Evolutionary conservation across 23 tunicate species (phyloP).

Genomic region (Corella eumyota): DNA sequence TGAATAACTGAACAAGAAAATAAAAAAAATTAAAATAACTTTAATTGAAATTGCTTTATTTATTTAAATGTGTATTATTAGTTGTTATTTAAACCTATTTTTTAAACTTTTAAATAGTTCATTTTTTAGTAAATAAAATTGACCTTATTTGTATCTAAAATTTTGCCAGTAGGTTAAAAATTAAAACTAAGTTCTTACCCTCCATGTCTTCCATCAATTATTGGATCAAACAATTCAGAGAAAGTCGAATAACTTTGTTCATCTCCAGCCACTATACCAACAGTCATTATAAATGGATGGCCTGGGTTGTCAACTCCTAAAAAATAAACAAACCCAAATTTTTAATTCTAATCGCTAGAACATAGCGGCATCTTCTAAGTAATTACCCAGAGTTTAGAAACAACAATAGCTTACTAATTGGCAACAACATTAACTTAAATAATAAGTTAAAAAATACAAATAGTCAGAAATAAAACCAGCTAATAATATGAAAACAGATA

Average conservation of each 20-base stretch:
- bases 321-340: not conserved
- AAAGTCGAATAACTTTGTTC: slow-evolving; percentile 81
- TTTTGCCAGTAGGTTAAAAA: no score
- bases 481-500: no score
- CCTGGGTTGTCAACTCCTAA: slow-evolving; percentile 87
- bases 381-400: not conserved
- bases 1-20: slow-evolving; percentile 18
- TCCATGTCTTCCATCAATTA: slow-evolving; percentile 79
- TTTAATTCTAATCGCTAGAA: no score
- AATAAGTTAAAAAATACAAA: no score
- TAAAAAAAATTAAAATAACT: not conserved
- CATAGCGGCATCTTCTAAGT: no score
- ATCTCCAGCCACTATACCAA: slow-evolving; percentile 93
- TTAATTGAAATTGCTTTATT: not conserved
- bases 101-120: not conserved
- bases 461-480: no score
- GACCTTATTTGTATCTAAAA: not conserved
- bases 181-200: no score
- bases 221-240: slow-evolving; percentile 82
- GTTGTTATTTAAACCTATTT: not conserved
- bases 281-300: slow-evolving; percentile 97
- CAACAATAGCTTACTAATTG: no score
- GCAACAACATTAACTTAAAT: no score
- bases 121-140: no score
- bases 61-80: not conserved